phyloP scores from a whole-genome alignment of 2,888 invertebrate species.

The Hydrotaea diabolus region DNA sequence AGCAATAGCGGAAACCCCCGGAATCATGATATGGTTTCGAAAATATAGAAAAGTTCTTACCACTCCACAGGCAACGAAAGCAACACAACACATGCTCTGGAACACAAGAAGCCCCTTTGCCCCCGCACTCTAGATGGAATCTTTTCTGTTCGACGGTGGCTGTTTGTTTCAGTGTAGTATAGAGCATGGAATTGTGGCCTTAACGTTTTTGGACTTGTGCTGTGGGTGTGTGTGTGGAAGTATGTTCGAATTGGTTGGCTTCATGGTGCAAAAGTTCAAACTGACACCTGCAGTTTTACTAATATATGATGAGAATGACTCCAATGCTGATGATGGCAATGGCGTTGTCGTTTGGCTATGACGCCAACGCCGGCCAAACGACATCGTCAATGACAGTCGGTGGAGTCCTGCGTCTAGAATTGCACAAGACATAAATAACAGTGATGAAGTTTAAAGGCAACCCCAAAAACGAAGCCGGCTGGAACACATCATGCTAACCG shows the following conservation, averaged over 20 bases:
- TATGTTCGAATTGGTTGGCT: slow-evolving; percentile 42
- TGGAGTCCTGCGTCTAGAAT: not conserved
- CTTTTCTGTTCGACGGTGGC: not conserved
- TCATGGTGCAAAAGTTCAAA: slow-evolving; percentile 49
- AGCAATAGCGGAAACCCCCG: slow-evolving; percentile 31
- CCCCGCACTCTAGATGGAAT: not conserved
- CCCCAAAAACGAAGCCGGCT: not conserved
- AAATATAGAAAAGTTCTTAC: slow-evolving; percentile 23
- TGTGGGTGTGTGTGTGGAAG: not conserved
- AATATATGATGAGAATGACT: slow-evolving; percentile 41
- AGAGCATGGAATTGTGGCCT: slow-evolving; percentile 41
- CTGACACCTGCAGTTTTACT: slow-evolving; percentile 64
- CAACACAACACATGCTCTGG: too few species aligned
- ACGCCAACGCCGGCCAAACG: not conserved
- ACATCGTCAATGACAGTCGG: not conserved
- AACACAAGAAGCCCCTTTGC: too few species aligned
- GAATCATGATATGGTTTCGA: slow-evolving; percentile 59
- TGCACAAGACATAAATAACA: slow-evolving; percentile 5
- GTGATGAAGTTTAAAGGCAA: not conserved
- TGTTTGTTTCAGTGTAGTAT: not conserved
- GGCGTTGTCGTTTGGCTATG: not conserved
- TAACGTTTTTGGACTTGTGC: not conserved
- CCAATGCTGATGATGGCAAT: not conserved
- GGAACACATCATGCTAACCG: not conserved
- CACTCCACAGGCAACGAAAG: not conserved